Conservation (phyloP, 2,797 vertebrate species). For the Cynodonichthys magdalenae region DNA sequence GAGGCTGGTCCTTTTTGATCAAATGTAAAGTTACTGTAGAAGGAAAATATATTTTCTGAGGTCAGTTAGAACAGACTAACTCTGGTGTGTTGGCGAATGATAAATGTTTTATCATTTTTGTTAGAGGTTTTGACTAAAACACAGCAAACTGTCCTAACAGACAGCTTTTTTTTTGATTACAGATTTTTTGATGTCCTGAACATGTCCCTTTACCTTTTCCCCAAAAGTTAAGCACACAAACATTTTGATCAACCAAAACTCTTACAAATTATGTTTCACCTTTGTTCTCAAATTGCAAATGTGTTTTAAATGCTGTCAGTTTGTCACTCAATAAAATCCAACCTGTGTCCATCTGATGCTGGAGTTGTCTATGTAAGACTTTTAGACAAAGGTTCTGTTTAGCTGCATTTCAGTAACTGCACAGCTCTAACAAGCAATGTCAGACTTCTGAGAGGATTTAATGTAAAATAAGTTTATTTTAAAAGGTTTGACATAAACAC, state of each 20-base stretch:
- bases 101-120: neutral
- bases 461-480: no score
- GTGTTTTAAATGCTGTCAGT: constrained; percentile 42
- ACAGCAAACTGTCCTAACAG: constrained; percentile 11
- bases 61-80: neutral
- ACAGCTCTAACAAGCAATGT: neutral
- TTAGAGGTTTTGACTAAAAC: neutral
- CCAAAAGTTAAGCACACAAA: neutral
- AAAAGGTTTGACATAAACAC: no score
- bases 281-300: constrained; percentile 33
- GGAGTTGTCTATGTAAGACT: constrained; percentile 4
- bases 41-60: constrained; percentile 9
- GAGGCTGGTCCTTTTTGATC: constrained; percentile 1
- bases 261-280: constrained; percentile 11
- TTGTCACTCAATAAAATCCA: constrained; percentile 65
- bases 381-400: no score
- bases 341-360: constrained; percentile 31
- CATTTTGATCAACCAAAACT: no score
- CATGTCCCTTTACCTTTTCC: neutral
- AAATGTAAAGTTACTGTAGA: neutral
- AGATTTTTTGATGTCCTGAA: constrained; percentile 2
- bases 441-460: neutral
- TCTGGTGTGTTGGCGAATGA: neutral
- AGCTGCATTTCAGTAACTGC: no score
- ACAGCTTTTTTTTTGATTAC: constrained; percentile 1